Conservation (phyloP, 2,888 invertebrate species). For the Pheosia gnoma region DNA sequence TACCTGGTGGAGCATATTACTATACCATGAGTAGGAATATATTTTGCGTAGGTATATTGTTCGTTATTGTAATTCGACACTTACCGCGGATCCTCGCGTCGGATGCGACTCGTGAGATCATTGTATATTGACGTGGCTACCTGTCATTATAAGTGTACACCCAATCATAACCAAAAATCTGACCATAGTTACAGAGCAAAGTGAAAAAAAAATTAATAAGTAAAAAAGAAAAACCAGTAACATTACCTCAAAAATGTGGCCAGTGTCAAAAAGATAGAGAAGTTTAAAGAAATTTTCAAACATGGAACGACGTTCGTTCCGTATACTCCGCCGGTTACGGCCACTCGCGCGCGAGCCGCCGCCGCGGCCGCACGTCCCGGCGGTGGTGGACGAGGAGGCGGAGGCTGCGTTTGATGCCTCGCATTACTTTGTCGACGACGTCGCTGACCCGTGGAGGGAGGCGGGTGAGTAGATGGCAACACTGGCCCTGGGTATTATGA, state of each 20-base stretch:
- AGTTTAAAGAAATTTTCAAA: neutral
- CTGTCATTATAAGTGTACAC: no score
- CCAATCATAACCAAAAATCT: no score
- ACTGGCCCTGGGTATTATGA: slow-evolving; percentile 35
- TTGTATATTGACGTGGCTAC: no score
- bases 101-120: no score
- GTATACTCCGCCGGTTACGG: slow-evolving; percentile 48
- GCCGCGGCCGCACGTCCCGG: slow-evolving; percentile 28
- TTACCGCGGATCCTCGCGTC: no score
- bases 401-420: slow-evolving; percentile 88
- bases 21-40: no score
- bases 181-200: no score
- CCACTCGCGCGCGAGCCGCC: slow-evolving; percentile 37
- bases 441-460: slow-evolving; percentile 79
- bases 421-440: slow-evolving; percentile 88
- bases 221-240: no score
- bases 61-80: no score
- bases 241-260: neutral
- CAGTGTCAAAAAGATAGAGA: neutral
- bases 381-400: slow-evolving; percentile 42
- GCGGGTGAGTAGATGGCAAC: slow-evolving; percentile 71
- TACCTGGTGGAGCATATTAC: no score
- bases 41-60: no score
- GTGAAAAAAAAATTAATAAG: no score
- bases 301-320: slow-evolving; percentile 4